Base-by-base conservation (phyloP, 2,113 vertebrate species). In the Myiozetetes cayanensis region DNA sequence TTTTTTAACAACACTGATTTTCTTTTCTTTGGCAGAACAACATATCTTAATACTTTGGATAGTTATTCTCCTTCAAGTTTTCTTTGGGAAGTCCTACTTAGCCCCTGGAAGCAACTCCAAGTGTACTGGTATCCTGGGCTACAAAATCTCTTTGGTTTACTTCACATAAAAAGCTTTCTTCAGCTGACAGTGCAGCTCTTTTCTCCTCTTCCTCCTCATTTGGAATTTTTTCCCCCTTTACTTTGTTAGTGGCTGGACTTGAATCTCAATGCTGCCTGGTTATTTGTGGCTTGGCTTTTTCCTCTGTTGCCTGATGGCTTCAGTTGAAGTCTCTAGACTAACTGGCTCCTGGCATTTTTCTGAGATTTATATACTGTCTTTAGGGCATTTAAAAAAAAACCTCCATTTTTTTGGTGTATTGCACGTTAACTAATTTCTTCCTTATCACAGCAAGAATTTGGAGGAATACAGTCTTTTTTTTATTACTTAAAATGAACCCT, bases 231-330 rank as follows among this genome's bases (percentile, higher is more conserved):
- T 76, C 56, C 85, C 85, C 86, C 82, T 92, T 87, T 58, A 78
- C 73, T 95, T 93, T 90, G 86, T 76, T 62, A 89, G 96, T 2
- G 75, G 90, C 90, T 92, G 94, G 91, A 72, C 92, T 90, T 82
- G 93, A 71, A 94, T 96, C 90, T 94, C 91, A 95, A 93, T 95
- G 92, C 94, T 6, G 33, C 91, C 88, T 55, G 88, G 93, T 95
- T 96, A 93, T 96, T 97, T 95, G 93, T 95, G 95, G 94, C 87
- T 94, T 96, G 94, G 95, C 87, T 92, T 90, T 86, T 27, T 31
- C 82, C 76, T 72, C 87, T 3, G 5, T 10, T 77, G 88, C 92
- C 90, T 93, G 92, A 92, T 85, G 85, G 5, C 86, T 95, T 79
- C 92, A 87, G 91, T 74, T 91, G 77, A 94, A 92, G 78, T 84